Evolutionary conservation across 2,888 invertebrate genomes (phyloP).

Genomic region (Drosophila histrio): DNA sequence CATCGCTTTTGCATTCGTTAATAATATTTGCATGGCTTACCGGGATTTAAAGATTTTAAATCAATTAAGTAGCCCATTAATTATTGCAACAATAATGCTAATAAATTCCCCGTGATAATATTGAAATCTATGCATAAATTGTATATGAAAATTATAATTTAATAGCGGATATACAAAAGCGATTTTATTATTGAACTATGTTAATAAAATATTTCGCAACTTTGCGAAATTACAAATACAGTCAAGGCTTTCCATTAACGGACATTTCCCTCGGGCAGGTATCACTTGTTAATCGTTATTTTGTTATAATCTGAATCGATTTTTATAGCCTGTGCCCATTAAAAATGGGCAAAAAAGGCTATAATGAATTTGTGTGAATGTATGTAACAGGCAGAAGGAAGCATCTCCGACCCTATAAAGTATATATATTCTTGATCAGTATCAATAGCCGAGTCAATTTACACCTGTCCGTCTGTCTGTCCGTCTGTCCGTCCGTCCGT

Average conservation of each 20-base stretch:
- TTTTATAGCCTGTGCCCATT: no score
- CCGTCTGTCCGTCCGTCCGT: no score
- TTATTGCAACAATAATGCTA: constrained; percentile 43
- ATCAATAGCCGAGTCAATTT: no score
- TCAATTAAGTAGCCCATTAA: constrained; percentile 55
- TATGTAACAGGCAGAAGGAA: no score
- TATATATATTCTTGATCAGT: no score
- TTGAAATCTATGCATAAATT: constrained; percentile 48
- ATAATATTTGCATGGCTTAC: constrained; percentile 40
- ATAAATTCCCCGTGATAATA: constrained; percentile 34
- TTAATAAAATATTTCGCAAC: neutral
- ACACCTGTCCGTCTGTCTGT: no score
- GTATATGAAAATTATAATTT: constrained; percentile 8
- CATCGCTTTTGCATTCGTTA: constrained; percentile 31
- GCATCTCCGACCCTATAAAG: no score
- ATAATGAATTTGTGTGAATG: no score
- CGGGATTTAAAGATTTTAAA: constrained; percentile 54
- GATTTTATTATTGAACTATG: neutral
- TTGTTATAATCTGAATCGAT: neutral
- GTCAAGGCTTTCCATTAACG: neutral
- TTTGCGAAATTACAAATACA: neutral
- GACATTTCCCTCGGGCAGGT: neutral
- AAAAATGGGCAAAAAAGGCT: no score
- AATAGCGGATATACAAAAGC: neutral
- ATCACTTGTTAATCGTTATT: constrained; percentile 1